A percentile compares a stretch with the other conserved stretches of the same genome.
Conservation (phyloP, 2,113 vertebrate genomes). For the Tetraodon nigroviridis region DNA sequence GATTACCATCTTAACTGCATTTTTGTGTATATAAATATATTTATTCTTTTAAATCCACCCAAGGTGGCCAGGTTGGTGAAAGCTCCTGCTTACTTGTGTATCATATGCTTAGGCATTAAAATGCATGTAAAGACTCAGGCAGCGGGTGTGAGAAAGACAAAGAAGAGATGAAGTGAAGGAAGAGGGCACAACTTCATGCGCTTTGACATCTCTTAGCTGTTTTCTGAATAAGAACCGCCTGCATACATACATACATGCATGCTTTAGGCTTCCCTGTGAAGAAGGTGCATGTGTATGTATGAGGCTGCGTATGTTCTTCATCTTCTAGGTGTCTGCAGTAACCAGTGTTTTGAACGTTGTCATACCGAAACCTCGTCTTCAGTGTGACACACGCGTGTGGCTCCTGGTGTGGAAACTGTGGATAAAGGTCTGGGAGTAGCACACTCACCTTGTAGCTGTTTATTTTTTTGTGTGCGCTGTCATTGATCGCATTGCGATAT, state of each 20-base stretch:
- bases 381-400: slow-evolving; percentile 17
- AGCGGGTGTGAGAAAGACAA: background rate
- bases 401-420: slow-evolving; percentile 27
- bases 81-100: background rate
- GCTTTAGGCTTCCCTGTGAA: slow-evolving; percentile 11
- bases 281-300: slow-evolving; percentile 19
- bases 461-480: too few species aligned
- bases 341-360: slow-evolving; percentile 14
- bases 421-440: slow-evolving; percentile 9
- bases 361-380: background rate
- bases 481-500: too few species aligned
- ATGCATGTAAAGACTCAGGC: slow-evolving; percentile 1
- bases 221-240: slow-evolving; percentile 6
- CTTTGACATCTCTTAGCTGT: slow-evolving; percentile 37
- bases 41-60: background rate
- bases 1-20: too few species aligned
- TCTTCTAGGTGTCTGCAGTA: slow-evolving; percentile 5
- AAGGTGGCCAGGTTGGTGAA: background rate
- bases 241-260: slow-evolving; percentile 6
- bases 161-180: slow-evolving; percentile 5
- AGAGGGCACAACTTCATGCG: slow-evolving; percentile 10
- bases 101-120: background rate
- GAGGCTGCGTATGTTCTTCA: slow-evolving; percentile 20
- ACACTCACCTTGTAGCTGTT: too few species aligned
- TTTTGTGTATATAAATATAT: too few species aligned